phyloP scores from a whole-genome alignment of 2,113 vertebrate species.

The Pongo abelii region DNA sequence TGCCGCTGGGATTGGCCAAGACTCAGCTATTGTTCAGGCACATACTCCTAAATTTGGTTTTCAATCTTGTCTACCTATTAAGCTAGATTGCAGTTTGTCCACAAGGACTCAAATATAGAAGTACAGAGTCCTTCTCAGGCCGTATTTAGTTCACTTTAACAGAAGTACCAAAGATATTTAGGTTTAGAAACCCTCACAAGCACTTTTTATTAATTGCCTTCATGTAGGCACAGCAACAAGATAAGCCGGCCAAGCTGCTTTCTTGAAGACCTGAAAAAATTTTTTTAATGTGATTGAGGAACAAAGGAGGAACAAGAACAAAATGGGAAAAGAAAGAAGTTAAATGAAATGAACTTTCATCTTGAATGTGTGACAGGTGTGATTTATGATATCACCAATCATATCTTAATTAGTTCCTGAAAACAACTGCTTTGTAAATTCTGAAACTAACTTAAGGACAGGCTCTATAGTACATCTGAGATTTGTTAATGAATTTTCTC shows the following conservation, averaged over 20 bases:
- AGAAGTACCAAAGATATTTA: neutral
- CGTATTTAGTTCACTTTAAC: too few species aligned
- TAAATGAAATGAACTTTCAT: neutral
- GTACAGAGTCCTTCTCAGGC: too few species aligned
- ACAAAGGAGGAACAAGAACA: neutral
- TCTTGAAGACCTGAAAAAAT: neutral
- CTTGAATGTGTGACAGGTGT: neutral
- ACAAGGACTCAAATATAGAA: too few species aligned
- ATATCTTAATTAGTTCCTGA: neutral
- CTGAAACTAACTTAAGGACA: neutral
- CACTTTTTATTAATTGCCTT: slow-evolving; percentile 19
- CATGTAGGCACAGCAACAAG: neutral
- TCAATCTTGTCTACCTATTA: too few species aligned
- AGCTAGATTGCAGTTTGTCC: too few species aligned
- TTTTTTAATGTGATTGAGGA: neutral
- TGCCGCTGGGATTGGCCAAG: too few species aligned
- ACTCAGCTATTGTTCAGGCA: too few species aligned
- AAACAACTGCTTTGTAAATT: slow-evolving; percentile 6
- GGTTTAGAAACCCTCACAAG: neutral
- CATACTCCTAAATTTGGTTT: too few species aligned
- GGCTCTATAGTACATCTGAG: neutral
- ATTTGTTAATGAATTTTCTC: neutral
- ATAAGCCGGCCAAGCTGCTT: neutral
- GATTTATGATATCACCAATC: neutral
- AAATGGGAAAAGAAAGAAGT: neutral